Conservation (phyloP, 1,140 invertebrate species). For the Heterodera carotae region DNA sequence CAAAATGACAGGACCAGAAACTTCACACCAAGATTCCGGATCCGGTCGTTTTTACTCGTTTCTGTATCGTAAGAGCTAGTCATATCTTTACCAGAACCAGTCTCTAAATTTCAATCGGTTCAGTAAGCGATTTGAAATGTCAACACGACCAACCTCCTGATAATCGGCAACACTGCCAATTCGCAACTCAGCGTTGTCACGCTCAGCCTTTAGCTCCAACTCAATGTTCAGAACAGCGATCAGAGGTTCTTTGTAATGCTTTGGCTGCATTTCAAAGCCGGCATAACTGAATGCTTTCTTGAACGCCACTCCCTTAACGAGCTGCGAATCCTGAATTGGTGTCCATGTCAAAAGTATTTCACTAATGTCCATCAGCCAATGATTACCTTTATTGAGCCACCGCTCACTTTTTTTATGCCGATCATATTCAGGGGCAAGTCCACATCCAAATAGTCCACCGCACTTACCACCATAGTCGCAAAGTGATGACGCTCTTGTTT, state of each 20-base stretch:
- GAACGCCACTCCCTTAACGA: conserved; percentile 93
- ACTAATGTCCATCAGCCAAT: conserved; percentile 33
- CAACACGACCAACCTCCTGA: conserved; percentile 44
- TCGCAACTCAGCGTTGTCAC: conserved; percentile 94
- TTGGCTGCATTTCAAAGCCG: conserved; percentile 99
- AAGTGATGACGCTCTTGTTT: conserved; percentile 75
- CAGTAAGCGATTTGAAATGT: neutral
- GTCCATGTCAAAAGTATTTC: conserved; percentile 11
- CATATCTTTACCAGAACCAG: too few relatives aligned
- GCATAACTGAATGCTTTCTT: conserved; percentile 99
- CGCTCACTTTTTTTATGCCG: conserved; percentile 96
- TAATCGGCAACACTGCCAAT: conserved; percentile 81
- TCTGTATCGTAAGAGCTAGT: too few relatives aligned
- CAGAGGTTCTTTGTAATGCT: conserved; percentile 81
- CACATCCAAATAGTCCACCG: conserved; percentile 88
- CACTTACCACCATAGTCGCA: conserved; percentile 93
- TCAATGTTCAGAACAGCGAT: conserved; percentile 97
- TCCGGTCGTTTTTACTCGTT: too few relatives aligned
- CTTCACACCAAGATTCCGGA: too few relatives aligned
- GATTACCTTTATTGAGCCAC: conserved; percentile 83
- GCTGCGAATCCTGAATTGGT: conserved; percentile 76
- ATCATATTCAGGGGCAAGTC: conserved; percentile 93
- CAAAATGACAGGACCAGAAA: too few relatives aligned
- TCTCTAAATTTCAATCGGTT: too few relatives aligned
- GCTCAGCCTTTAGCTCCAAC: conserved; percentile 87